phyloP scores from a whole-genome alignment of 2,113 vertebrate species.

The Sitta europaea region DNA sequence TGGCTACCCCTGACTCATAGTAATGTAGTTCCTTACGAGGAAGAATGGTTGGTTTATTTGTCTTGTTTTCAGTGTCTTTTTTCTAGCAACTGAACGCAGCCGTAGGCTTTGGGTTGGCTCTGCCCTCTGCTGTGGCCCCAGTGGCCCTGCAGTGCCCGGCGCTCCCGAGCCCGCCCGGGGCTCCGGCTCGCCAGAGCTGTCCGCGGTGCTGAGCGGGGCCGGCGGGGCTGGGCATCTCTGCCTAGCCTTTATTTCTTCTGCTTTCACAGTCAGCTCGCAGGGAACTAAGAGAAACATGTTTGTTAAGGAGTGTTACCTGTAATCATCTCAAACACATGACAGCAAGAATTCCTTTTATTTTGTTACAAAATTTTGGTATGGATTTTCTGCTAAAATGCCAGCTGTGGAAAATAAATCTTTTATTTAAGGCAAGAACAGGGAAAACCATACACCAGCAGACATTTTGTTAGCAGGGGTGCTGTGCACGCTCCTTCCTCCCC shows the following conservation, averaged over 20 bases:
- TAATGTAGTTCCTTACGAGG: neutral
- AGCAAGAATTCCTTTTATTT: neutral
- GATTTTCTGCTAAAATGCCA: neutral
- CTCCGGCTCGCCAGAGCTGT: neutral
- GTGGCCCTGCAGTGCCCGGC: rapidly evolving
- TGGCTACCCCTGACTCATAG: neutral
- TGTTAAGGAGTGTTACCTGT: neutral
- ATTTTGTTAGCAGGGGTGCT: neutral
- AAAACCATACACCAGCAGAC: neutral
- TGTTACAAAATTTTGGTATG: neutral
- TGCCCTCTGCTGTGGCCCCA: rapidly evolving
- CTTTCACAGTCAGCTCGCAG: neutral
- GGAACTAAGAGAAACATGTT: neutral
- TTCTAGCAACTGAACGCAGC: neutral
- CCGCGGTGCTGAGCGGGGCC: neutral
- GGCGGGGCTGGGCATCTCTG: rapidly evolving
- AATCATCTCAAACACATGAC: neutral
- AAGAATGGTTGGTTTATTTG: neutral
- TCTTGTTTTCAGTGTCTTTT: neutral
- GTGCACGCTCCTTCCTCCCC: neutral
- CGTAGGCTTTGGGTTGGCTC: neutral
- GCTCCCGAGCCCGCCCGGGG: no score
- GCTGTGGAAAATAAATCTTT: neutral
- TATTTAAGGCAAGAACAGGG: neutral
- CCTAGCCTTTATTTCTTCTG: rapidly evolving